A percentile compares a stretch with the other conserved stretches of the same genome.
Evolutionary conservation across 2,113 vertebrate species (phyloP).

Genomic region (Prolemur simus): DNA sequence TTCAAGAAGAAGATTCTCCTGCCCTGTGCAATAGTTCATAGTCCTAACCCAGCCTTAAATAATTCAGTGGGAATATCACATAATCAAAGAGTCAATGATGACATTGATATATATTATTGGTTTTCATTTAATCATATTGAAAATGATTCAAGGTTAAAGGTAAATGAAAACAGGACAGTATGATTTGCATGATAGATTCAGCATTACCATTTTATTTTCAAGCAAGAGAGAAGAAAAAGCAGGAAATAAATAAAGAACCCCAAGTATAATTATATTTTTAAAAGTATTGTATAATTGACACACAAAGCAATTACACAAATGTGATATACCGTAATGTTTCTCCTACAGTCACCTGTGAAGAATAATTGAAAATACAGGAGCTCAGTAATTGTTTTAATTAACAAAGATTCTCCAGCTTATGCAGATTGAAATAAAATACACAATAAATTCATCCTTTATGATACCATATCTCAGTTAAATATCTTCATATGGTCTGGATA

Average conservation of each 20-base stretch:
- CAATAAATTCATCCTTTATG: constrained; percentile 27
- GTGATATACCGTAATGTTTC: background rate
- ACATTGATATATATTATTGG: background rate
- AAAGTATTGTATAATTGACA: background rate
- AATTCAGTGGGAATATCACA: background rate
- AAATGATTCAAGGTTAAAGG: background rate
- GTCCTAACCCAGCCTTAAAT: accelerated
- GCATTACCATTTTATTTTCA: background rate
- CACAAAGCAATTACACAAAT: background rate
- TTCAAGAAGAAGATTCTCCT: background rate
- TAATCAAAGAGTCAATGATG: background rate
- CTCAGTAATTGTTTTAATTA: constrained; percentile 41
- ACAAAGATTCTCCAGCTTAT: background rate
- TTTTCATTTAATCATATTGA: background rate
- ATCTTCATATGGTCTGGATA: background rate
- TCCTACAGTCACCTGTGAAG: background rate
- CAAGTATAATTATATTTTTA: background rate
- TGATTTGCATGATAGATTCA: background rate
- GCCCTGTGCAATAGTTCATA: accelerated
- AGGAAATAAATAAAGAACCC: background rate
- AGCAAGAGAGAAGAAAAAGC: background rate
- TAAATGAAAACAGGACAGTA: background rate
- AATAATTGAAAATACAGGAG: background rate
- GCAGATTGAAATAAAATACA: constrained; percentile 54
- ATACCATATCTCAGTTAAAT: background rate